Evolutionary conservation across 2,888 invertebrate species (phyloP), one percentile per base, ranked within the genome.

Genomic region (Villa cingulata): DNA sequence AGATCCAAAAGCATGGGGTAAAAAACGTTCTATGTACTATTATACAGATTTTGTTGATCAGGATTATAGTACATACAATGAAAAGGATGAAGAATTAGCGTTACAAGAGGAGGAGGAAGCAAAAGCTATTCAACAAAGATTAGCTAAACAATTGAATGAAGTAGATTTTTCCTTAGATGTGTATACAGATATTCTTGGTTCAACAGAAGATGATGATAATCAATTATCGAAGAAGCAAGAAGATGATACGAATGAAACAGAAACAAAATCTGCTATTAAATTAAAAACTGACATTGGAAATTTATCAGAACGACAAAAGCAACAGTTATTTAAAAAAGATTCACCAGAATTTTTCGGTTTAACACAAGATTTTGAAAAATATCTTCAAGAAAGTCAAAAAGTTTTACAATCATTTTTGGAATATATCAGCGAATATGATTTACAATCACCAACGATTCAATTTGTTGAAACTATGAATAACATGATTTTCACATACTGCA

Each of bases 41-140:
- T 80, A 84, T 44, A 86, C 90, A 1, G 91, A 92, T 71, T 90
- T 86, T 68, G 81, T 89, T 16, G 92, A 92, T 72, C 78, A 83
- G 58, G 90, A 91, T 68, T 88, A 84, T 72, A 53, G 59, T 47
- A 60, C 63, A 23, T 68, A 66, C 51, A 68, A 60, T 48, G 66
- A 61, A 12, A 59, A 66, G 56, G 81, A 84, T 59, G 80, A 83
- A 55, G 81, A 81, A 57, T 72, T 80, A 54, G 88, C 87, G 6
- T 79, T 82, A 52, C 72, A 82, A 51, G 90, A 91, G 68, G 89
- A 88, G 64, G 76, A 83, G 58, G 90, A 90, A 71, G 90, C 88
- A 0, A 78, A 76, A 61, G 80, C 77, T 54, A 82, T 90, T 49
- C 90, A 91, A 60, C 76, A 80, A 59, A 75, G 85, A 56, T 70